These are phyloP conservation scores for Catalaphyllia jardinei DNA, from an alignment of 64 coral and sea anemone species.

Conservation along the genomic window DNA sequence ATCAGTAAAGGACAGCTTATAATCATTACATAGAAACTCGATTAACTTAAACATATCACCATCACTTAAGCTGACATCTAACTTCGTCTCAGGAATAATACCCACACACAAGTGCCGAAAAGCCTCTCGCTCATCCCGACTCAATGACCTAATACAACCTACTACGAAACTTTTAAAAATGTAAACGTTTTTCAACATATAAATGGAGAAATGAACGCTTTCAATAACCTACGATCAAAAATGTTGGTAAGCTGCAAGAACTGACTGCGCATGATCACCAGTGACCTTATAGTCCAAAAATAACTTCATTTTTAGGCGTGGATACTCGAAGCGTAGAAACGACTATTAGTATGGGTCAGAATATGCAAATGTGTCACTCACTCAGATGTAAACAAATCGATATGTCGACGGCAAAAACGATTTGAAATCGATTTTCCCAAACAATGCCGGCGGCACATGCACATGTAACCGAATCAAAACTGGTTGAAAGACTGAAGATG, in stretches of 20 bases:
- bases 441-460: too few species aligned
- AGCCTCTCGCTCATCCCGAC: not conserved
- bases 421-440: too few species aligned
- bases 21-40: not conserved
- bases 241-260: not conserved
- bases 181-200: too few species aligned
- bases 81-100: not conserved
- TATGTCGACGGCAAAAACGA: too few species aligned
- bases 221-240: not conserved
- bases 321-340: too few species aligned
- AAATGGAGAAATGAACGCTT: not conserved
- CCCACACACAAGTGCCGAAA: not conserved
- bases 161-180: not conserved
- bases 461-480: too few species aligned
- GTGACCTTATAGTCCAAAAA: too few species aligned
- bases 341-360: too few species aligned
- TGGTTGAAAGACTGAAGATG: too few species aligned
- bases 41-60: not conserved
- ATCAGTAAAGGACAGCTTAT: not conserved
- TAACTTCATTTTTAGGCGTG: too few species aligned
- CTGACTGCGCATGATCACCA: not conserved
- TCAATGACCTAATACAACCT: not conserved
- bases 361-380: too few species aligned
- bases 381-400: too few species aligned
- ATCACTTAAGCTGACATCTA: not conserved